phyloP scores from a whole-genome alignment of 2,888 invertebrate species.

The Neoascia interrupta region DNA sequence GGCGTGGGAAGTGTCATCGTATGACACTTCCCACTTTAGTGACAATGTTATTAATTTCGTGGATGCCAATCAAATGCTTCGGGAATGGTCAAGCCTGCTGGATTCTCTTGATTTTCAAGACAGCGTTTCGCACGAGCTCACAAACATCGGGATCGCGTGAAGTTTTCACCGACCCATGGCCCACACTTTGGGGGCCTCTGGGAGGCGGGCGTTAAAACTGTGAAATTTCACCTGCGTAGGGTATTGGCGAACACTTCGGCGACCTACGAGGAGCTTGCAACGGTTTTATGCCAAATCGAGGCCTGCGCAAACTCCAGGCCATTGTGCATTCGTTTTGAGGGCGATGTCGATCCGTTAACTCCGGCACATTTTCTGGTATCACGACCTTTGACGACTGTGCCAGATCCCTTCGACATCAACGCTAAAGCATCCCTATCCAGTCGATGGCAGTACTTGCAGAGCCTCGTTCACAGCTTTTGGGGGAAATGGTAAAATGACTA shows the following conservation, averaged over 20 bases:
- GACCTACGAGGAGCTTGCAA: slow-evolving; percentile 74
- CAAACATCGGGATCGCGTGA: too few relatives aligned
- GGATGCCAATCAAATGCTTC: not conserved
- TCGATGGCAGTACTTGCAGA: slow-evolving; percentile 71
- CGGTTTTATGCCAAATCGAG: slow-evolving; percentile 73
- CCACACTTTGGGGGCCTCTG: slow-evolving; percentile 75
- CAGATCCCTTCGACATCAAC: slow-evolving; percentile 6
- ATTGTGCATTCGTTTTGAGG: slow-evolving; percentile 66
- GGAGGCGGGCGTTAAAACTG: slow-evolving; percentile 74
- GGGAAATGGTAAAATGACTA: slow-evolving; percentile 58
- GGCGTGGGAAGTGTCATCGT: too few relatives aligned
- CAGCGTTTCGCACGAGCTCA: too few relatives aligned
- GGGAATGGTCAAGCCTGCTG: not conserved
- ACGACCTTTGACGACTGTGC: slow-evolving; percentile 17
- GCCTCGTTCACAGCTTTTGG: slow-evolving; percentile 55
- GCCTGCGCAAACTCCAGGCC: slow-evolving; percentile 74
- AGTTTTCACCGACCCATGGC: too few relatives aligned
- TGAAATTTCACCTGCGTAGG: slow-evolving; percentile 73
- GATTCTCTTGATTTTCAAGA: slow-evolving; percentile 7
- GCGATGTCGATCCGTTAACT: slow-evolving; percentile 64
- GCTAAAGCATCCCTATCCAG: not conserved
- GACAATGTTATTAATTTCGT: too few relatives aligned
- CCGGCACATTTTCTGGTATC: slow-evolving; percentile 63
- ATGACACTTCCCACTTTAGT: too few relatives aligned
- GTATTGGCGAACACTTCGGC: slow-evolving; percentile 70